Conservation (phyloP, 2,888 invertebrate genomes). For the Tridacna crocea region DNA sequence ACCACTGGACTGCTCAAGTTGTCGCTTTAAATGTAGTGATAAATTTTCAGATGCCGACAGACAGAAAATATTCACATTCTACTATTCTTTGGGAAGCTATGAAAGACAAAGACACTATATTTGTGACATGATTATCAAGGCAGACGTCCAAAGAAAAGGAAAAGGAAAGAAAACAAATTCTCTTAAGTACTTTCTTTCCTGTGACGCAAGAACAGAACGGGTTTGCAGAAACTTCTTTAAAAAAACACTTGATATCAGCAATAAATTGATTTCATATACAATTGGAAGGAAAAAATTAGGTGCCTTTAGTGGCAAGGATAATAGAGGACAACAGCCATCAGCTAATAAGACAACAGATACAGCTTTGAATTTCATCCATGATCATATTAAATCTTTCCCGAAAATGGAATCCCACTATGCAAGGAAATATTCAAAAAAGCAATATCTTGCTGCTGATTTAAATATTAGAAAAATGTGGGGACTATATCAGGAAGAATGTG, state of each 20-base stretch:
- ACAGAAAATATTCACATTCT: slow-evolving; percentile 15
- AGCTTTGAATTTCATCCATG: background rate
- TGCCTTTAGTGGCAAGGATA: slow-evolving; percentile 2
- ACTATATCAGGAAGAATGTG: slow-evolving; percentile 11
- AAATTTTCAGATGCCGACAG: slow-evolving; percentile 11
- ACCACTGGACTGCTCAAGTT: slow-evolving; percentile 18
- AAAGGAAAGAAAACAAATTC: background rate
- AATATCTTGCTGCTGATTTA: slow-evolving; percentile 25
- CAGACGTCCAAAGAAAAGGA: slow-evolving; percentile 4
- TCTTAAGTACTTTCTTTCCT: background rate
- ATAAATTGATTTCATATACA: slow-evolving; percentile 15
- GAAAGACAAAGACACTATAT: slow-evolving; percentile 30
- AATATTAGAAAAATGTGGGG: slow-evolving; percentile 21
- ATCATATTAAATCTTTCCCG: slow-evolving; percentile 27
- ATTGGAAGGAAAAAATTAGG: slow-evolving; percentile 18
- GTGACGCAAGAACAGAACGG: background rate
- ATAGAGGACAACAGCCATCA: slow-evolving; percentile 14
- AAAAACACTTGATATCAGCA: slow-evolving; percentile 23
- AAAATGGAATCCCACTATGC: slow-evolving; percentile 30
- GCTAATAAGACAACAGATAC: slow-evolving; percentile 16
- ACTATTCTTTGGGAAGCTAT: slow-evolving; percentile 7
- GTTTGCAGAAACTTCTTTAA: slow-evolving; percentile 24
- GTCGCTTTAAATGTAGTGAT: slow-evolving; percentile 27
- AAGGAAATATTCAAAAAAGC: slow-evolving; percentile 7
- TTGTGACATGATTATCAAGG: slow-evolving; percentile 3